phyloP scores from a whole-genome alignment of 2,888 invertebrate species.

The Agrilus cyanescens region DNA sequence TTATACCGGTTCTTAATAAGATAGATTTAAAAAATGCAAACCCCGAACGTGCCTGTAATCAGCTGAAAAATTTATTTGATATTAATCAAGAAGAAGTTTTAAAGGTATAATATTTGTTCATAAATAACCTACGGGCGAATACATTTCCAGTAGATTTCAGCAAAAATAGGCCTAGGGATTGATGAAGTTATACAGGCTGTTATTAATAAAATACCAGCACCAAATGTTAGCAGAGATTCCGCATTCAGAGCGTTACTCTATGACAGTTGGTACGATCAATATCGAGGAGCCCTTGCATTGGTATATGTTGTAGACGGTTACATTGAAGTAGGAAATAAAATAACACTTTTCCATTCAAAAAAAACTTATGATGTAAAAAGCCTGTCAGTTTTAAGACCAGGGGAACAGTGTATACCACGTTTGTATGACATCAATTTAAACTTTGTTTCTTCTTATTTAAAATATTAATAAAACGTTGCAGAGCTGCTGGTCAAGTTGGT shows the following conservation, averaged over 20 bases:
- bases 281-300: conserved; percentile 68
- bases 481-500: conserved; percentile 86
- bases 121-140: background rate
- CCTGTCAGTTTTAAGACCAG: conserved; percentile 69
- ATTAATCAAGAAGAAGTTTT: conserved; percentile 62
- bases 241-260: conserved; percentile 74
- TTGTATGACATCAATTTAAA: conserved; percentile 40
- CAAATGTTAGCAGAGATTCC: conserved; percentile 44
- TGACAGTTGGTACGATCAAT: conserved; percentile 89
- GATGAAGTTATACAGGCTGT: conserved; percentile 64
- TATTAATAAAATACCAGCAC: conserved; percentile 67
- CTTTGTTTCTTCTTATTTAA: background rate
- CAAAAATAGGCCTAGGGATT: conserved; percentile 82
- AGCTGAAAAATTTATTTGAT: conserved; percentile 71
- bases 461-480: conserved; percentile 23
- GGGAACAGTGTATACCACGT: conserved; percentile 50
- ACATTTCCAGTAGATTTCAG: conserved; percentile 53
- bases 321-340: conserved; percentile 59
- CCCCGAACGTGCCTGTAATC: conserved; percentile 68
- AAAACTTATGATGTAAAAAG: conserved; percentile 70
- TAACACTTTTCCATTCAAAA: conserved; percentile 57
- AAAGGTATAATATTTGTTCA: conserved; percentile 41
- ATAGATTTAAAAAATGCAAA: conserved; percentile 88
- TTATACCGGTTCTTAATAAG: conserved; percentile 93
- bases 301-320: conserved; percentile 69